A percentile compares a stretch with the other conserved stretches of the same genome.
Evolutionary conservation across 2,113 vertebrate genomes (phyloP).

Genomic region (Rhinopomastus cyanomelas): DNA sequence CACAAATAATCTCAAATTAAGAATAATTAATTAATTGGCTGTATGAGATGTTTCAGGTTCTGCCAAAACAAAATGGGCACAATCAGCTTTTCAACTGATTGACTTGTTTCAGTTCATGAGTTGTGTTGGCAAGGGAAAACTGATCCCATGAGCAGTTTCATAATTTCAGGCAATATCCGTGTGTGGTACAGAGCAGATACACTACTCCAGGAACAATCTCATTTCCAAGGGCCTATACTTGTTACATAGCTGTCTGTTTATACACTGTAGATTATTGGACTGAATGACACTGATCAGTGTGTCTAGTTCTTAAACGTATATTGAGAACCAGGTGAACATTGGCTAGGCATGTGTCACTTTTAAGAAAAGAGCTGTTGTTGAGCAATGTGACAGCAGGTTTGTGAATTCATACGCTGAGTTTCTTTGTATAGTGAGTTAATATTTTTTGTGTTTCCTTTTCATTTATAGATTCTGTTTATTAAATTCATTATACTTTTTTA

Average conservation of each 20-base stretch:
- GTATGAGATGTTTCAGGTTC: background rate
- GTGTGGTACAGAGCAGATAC: fast-evolving
- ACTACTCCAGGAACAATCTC: background rate
- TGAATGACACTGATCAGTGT: background rate
- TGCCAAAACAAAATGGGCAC: background rate
- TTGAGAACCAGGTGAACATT: background rate
- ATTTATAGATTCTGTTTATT: background rate
- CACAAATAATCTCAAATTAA: background rate
- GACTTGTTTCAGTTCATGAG: background rate
- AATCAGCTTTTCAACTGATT: background rate
- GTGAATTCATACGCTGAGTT: background rate
- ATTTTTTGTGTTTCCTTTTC: background rate
- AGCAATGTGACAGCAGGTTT: background rate
- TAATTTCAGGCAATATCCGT: background rate
- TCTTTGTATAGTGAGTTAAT: background rate
- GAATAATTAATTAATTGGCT: background rate
- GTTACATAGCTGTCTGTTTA: background rate
- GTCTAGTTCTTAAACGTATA: background rate
- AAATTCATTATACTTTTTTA: conserved; percentile 2
- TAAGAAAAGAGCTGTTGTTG: background rate
- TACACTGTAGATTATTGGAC: background rate
- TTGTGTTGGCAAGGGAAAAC: background rate
- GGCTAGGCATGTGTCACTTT: background rate
- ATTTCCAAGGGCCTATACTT: background rate
- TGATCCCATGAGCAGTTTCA: background rate